Evolutionary conservation across 1,140 invertebrate genomes (phyloP), one percentile per base, ranked within the genome.

Genomic region (Hermetia illucens): DNA sequence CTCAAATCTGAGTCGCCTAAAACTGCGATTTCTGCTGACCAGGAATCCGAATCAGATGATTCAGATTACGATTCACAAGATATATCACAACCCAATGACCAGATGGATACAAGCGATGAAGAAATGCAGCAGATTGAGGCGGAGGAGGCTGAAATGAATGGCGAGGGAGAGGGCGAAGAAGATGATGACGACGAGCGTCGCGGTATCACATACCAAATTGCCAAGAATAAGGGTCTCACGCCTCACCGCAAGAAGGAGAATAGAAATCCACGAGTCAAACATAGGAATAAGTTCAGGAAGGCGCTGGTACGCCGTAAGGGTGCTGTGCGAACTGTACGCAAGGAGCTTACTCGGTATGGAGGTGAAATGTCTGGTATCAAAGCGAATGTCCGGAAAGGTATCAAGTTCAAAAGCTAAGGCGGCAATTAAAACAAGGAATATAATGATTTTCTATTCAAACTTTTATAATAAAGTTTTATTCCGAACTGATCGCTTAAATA

Each of bases 291-390:
- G 55, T 95, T 76, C 58, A 72, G 80, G 34, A 93, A 92, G 63
- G 91, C 91, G 1, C 74, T 82, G 44, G 86, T 91, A 41, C 74
- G 84, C 19, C 78, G 90, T 54, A 92, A 86, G 64, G 87, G 88
- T 58, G 86, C 88, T 44, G 77, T 88, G 2, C 73, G 85, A 45
- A 75, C 80, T 54, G 72, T 80, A 1, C 71, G 84, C 46, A 87
- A 71, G 46, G 88, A 94, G 64, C 48, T 77, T 3, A 67, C 65
- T 21, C 71, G 75, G 38, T 96, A 96, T 60, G 77, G 68, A 46
- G 92, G 92, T 39, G 92, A 95, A 70, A 65, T 82, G 29, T 88
- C 87, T 32, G 91, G 92, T 50, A 95, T 96, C 45, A 89, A 92
- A 56, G 69, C 79, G 21, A 73, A 75, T 52, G 76, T 91, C 22